Conservation (phyloP, 2,113 vertebrate species). For the Atrichornis clamosus region DNA sequence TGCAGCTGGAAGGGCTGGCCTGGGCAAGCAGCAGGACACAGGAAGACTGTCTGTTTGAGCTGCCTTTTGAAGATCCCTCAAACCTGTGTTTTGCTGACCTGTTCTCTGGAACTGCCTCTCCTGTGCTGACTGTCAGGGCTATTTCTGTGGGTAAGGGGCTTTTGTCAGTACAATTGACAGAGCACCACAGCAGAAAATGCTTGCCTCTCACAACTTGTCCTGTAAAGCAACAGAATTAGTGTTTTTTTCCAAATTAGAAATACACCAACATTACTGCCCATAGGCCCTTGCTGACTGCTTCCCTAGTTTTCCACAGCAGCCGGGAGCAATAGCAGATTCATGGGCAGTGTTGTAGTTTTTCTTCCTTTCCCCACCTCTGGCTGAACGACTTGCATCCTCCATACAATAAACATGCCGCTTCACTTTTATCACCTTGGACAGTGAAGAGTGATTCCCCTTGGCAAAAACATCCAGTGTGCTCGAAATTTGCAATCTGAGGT, state of each 20-base stretch:
- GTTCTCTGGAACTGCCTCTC: neutral
- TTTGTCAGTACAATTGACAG: neutral
- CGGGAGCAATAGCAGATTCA: neutral
- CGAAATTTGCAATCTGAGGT: neutral
- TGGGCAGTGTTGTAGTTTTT: neutral
- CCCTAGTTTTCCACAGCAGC: neutral
- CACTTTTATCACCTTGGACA: neutral
- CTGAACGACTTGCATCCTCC: slow-evolving; percentile 5
- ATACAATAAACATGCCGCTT: neutral
- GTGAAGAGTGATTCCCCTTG: neutral
- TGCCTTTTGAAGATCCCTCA: neutral
- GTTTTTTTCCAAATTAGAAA: neutral
- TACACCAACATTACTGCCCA: neutral
- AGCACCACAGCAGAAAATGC: neutral
- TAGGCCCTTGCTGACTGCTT: neutral
- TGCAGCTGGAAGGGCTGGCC: neutral
- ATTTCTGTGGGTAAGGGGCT: neutral
- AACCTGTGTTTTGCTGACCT: neutral
- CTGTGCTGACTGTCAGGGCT: neutral
- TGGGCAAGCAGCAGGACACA: neutral
- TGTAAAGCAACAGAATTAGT: neutral
- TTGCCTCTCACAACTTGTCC: neutral
- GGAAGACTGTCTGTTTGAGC: accelerated
- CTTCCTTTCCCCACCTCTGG: neutral
- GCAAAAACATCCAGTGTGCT: neutral